Conservation (phyloP, 2,797 vertebrate species). For the Amblyopsis hoosieri region DNA sequence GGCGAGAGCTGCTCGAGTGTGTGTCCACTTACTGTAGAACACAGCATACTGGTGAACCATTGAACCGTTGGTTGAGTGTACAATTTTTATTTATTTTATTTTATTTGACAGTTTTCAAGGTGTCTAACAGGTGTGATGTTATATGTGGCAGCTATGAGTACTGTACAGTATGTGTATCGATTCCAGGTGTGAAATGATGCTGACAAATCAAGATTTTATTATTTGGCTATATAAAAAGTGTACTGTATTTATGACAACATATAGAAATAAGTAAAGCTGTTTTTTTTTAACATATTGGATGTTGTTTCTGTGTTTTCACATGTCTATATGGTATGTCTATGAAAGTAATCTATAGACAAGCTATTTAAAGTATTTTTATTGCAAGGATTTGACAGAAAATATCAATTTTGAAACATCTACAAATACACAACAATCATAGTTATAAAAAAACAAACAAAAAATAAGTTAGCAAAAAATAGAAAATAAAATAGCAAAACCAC, state of each 20-base stretch:
- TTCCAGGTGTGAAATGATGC: constrained; percentile 84
- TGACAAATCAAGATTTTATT: constrained; percentile 85
- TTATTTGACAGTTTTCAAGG: constrained; percentile 67
- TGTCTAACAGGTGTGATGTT: constrained; percentile 82
- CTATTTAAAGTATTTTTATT: constrained; percentile 76
- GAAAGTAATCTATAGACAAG: background rate
- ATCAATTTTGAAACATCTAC: constrained; percentile 71
- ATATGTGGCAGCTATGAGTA: constrained; percentile 86
- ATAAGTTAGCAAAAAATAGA: constrained; percentile 95
- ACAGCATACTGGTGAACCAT: constrained; percentile 60
- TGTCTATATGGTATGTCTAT: background rate
- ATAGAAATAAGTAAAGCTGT: constrained; percentile 77
- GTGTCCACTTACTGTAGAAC: constrained; percentile 64
- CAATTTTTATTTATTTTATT: constrained; percentile 56
- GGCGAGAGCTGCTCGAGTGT: constrained; percentile 29
- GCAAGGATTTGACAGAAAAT: constrained; percentile 63
- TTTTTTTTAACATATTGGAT: constrained; percentile 67
- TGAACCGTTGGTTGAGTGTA: constrained; percentile 65
- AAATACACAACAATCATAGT: constrained; percentile 91
- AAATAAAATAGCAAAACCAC: constrained; percentile 89
- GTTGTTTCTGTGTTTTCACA: constrained; percentile 32
- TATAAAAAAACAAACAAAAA: constrained; percentile 87
- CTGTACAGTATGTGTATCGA: constrained; percentile 81
- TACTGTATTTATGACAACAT: constrained; percentile 80
- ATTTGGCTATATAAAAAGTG: constrained; percentile 81